phyloP scores from a whole-genome alignment of 2,797 vertebrate genomes.

The Gymnoscopelus braueri region DNA sequence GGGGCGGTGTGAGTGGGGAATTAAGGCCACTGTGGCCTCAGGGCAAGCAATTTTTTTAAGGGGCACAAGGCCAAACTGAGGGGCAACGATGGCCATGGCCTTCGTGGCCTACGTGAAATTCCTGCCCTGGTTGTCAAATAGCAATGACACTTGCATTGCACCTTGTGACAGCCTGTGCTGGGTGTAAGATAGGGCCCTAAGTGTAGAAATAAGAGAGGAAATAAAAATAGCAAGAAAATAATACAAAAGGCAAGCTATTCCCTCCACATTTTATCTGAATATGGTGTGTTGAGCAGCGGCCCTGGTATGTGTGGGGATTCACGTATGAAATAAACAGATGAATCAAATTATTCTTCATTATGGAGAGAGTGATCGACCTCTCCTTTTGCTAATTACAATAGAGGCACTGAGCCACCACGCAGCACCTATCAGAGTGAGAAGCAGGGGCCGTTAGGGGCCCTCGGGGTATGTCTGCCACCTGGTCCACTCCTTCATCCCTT shows the following conservation, averaged over 20 bases:
- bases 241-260: conserved; percentile 27
- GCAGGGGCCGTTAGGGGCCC: conserved; percentile 32
- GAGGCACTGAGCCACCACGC: conserved; percentile 32
- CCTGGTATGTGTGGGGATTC: neutral
- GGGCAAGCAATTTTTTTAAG: too few relatives aligned
- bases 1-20: too few relatives aligned
- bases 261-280: conserved; percentile 25
- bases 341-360: conserved; percentile 1
- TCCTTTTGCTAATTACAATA: conserved; percentile 40
- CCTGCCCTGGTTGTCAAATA: too few relatives aligned
- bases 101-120: too few relatives aligned
- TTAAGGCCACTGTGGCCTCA: too few relatives aligned
- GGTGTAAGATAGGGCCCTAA: conserved; percentile 2
- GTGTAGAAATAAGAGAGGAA: conserved; percentile 20
- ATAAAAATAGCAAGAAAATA: conserved; percentile 56
- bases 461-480: conserved; percentile 47
- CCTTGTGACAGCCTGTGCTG: too few relatives aligned
- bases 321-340: neutral
- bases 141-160: too few relatives aligned
- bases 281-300: neutral
- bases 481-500: conserved; percentile 61
- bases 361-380: conserved; percentile 1
- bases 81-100: too few relatives aligned
- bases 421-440: conserved; percentile 7
- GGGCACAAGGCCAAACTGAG: too few relatives aligned